Conservation (phyloP, 2,113 vertebrate species). For the Gobiocypris rarus region DNA sequence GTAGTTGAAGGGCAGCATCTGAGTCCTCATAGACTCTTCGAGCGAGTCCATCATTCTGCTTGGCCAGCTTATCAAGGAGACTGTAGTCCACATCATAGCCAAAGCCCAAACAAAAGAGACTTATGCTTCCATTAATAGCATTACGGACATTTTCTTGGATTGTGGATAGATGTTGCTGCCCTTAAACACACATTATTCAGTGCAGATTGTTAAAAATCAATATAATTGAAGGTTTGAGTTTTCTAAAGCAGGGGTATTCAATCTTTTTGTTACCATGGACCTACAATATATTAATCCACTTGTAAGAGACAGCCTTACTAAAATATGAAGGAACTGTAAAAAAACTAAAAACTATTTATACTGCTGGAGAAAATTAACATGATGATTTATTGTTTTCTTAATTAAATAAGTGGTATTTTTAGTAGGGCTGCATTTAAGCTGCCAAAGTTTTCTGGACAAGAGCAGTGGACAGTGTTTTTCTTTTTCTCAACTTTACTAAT, state of each 20-base stretch:
- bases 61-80: conserved; percentile 88
- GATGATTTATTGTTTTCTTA: not conserved
- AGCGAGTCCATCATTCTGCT: conserved; percentile 86
- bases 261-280: not conserved
- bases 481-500: not conserved
- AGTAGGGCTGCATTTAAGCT: not conserved
- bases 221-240: not conserved
- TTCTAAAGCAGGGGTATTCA: not conserved
- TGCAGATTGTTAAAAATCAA: not conserved
- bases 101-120: conserved; percentile 90
- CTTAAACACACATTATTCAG: conserved; percentile 63
- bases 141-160: conserved; percentile 81
- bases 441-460: too few relatives aligned
- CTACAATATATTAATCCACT: not conserved
- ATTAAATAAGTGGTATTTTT: not conserved
- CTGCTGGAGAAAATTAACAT: not conserved
- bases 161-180: conserved; percentile 54
- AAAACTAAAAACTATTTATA: not conserved
- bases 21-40: conserved; percentile 87
- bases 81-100: conserved; percentile 85
- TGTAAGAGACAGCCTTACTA: not conserved
- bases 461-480: not conserved
- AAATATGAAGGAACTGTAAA: not conserved
- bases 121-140: conserved; percentile 73
- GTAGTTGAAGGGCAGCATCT: conserved; percentile 87